phyloP scores from a whole-genome alignment of 2,888 invertebrate species.

The Volucella inflata region DNA sequence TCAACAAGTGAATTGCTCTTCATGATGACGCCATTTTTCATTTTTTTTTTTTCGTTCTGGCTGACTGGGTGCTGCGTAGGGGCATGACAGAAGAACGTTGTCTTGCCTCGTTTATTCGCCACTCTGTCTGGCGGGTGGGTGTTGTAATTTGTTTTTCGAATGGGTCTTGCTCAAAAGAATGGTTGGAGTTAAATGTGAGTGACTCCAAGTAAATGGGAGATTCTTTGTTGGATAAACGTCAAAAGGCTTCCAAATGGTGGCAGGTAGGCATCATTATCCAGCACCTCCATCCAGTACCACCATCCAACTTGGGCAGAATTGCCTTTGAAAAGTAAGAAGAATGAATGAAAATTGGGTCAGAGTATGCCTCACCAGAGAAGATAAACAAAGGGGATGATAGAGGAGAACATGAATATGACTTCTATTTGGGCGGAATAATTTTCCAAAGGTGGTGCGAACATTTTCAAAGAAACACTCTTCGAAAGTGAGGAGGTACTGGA shows the following conservation, averaged over 20 bases:
- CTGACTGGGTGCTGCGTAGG: conserved; percentile 34
- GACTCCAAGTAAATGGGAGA: conserved; percentile 52
- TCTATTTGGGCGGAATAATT: conserved; percentile 52
- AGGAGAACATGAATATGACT: conserved; percentile 53
- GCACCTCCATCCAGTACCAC: too few relatives aligned
- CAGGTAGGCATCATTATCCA: not conserved
- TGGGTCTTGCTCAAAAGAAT: conserved; percentile 34
- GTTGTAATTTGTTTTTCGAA: conserved; percentile 65
- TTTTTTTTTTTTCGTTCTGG: not conserved
- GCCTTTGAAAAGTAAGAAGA: conserved; percentile 23
- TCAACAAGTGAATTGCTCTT: conserved; percentile 69
- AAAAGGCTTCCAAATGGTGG: conserved; percentile 17
- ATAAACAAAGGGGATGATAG: not conserved
- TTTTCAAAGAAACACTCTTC: conserved; percentile 27
- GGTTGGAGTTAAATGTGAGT: conserved; percentile 44
- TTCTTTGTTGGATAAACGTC: conserved; percentile 46
- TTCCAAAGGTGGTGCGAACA: conserved; percentile 57
- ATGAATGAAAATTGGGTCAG: conserved; percentile 57
- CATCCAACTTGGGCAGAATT: not conserved
- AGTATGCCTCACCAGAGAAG: conserved; percentile 20
- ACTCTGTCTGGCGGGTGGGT: conserved; percentile 40
- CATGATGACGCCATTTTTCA: conserved; percentile 16
- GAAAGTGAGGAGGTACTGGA: conserved; percentile 21
- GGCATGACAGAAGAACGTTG: conserved; percentile 14
- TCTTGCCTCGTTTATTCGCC: conserved; percentile 38